Evolutionary conservation across 2,113 vertebrate species (phyloP).

Genomic region (Brienomyrus brachyistius): DNA sequence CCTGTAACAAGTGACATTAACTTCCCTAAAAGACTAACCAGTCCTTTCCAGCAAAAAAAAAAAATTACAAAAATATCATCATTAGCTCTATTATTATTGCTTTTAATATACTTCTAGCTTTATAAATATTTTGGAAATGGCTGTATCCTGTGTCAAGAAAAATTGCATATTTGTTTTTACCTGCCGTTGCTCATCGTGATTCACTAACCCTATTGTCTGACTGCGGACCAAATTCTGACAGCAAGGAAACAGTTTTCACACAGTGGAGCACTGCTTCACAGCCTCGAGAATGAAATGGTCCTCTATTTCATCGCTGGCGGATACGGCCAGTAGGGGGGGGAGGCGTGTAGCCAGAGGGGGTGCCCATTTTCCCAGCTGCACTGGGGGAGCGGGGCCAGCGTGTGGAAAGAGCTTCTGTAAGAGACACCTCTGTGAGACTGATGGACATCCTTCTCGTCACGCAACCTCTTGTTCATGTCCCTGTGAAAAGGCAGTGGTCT

Average conservation of each 20-base stretch:
- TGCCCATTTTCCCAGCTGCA: conserved; percentile 60
- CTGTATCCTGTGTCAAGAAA: background rate
- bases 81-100: background rate
- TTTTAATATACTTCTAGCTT: background rate
- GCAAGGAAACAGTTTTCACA: background rate
- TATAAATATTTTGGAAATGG: background rate
- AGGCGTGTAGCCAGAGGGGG: conserved; percentile 45
- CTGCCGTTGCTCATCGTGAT: background rate
- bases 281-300: background rate
- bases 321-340: conserved; percentile 50
- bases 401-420: conserved; percentile 56
- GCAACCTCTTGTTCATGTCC: conserved; percentile 86
- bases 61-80: background rate
- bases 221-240: background rate
- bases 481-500: conserved; percentile 46
- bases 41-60: background rate
- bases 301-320: background rate
- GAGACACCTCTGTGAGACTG: conserved; percentile 78
- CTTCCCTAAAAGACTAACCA: background rate
- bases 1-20: background rate
- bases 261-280: background rate
- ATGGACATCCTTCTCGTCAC: conserved; percentile 81
- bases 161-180: background rate
- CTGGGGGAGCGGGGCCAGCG: conserved; percentile 47
- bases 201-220: background rate